phyloP scores from a whole-genome alignment of 2,888 invertebrate genomes.

The Sesia apiformis region DNA sequence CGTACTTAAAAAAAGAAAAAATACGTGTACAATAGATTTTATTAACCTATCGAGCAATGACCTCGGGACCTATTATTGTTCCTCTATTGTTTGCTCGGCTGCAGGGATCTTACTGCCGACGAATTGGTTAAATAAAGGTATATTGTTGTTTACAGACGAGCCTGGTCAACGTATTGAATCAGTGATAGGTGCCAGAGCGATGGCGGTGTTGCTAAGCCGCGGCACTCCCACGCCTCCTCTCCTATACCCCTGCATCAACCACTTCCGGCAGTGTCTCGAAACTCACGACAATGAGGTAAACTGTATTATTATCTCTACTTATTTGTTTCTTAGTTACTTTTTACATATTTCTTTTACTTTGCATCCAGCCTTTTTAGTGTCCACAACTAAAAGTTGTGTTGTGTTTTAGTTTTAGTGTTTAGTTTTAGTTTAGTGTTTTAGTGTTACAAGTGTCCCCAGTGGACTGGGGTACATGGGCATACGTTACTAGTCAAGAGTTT shows the following conservation, averaged over 20 bases:
- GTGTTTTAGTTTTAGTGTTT: too few species aligned
- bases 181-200: constrained; percentile 89
- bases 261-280: constrained; percentile 87
- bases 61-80: too few species aligned
- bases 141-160: constrained; percentile 49
- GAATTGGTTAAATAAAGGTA: background rate
- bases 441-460: constrained; percentile 56
- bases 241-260: constrained; percentile 93
- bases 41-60: too few species aligned
- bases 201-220: constrained; percentile 90
- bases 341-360: too few species aligned
- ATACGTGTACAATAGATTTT: too few species aligned
- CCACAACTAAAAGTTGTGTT: too few species aligned
- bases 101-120: too few species aligned
- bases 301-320: background rate
- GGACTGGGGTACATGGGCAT: constrained; percentile 77
- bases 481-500: constrained; percentile 85
- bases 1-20: too few species aligned
- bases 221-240: constrained; percentile 88
- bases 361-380: too few species aligned
- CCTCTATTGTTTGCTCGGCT: too few species aligned
- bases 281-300: constrained; percentile 52
- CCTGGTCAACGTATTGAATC: constrained; percentile 87
- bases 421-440: too few species aligned
- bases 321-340: too few species aligned